Percentiles rank a stretch among this genome's conserved stretches.
phyloP scores from a whole-genome alignment of 2,888 invertebrate genomes.

The Limnephilus lunatus region DNA sequence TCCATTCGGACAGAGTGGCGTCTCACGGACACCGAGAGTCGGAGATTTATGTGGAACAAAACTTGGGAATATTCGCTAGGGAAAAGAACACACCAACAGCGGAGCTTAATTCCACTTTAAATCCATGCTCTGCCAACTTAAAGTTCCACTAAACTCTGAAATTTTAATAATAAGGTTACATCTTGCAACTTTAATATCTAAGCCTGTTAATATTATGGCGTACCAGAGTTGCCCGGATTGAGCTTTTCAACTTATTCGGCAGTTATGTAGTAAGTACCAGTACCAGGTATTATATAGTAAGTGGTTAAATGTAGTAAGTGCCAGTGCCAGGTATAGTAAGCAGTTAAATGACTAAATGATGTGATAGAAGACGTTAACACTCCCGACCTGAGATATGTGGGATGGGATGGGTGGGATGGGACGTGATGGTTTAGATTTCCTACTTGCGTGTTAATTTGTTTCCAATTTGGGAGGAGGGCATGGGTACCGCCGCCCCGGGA shows the following conservation, averaged over 20 bases:
- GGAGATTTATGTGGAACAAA: constrained; percentile 31
- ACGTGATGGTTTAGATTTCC: too few relatives aligned
- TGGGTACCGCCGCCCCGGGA: too few relatives aligned
- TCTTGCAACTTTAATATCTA: not conserved
- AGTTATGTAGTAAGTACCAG: not conserved
- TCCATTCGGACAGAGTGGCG: not conserved
- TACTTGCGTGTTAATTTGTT: too few relatives aligned
- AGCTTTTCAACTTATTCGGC: not conserved
- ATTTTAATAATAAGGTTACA: not conserved
- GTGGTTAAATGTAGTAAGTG: not conserved
- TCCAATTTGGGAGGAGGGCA: too few relatives aligned
- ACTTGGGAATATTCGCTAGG: constrained; percentile 18
- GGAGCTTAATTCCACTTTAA: not conserved
- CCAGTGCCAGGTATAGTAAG: too few relatives aligned
- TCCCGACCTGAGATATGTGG: too few relatives aligned
- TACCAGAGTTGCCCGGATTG: not conserved
- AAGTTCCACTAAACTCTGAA: not conserved
- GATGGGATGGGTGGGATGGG: too few relatives aligned
- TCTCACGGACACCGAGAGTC: constrained; percentile 15
- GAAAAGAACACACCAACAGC: constrained; percentile 8
- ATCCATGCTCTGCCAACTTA: not conserved
- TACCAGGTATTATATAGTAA: too few relatives aligned
- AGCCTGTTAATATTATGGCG: not conserved
- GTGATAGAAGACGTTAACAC: not conserved
- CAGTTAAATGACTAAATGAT: not conserved